Evolutionary conservation across 2,797 vertebrate genomes (phyloP).

Genomic region (Prunella strophiata): DNA sequence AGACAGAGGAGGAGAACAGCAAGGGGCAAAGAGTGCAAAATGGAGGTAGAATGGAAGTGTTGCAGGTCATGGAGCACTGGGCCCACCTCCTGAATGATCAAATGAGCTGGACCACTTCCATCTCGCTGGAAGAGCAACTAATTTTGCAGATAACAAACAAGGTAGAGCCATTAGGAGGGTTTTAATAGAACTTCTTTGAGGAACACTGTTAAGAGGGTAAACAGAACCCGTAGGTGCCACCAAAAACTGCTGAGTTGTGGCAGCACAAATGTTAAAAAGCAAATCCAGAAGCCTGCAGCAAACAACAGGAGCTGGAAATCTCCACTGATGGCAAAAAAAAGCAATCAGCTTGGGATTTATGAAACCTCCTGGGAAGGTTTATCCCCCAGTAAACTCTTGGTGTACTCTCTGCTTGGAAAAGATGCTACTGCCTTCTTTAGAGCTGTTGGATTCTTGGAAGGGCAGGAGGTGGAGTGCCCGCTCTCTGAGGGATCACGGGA

Average conservation of each 20-base stretch:
- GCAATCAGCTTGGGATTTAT: neutral
- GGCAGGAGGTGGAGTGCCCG: neutral
- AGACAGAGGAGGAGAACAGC: neutral
- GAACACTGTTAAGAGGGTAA: constrained; percentile 1
- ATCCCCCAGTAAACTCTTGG: neutral
- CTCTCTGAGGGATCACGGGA: rapidly evolving
- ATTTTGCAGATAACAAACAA: constrained; percentile 1
- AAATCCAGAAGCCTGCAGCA: neutral
- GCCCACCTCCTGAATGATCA: neutral
- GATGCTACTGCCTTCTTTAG: neutral
- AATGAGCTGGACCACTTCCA: neutral
- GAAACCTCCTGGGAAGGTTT: neutral
- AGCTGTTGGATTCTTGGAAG: neutral
- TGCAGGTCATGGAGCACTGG: neutral
- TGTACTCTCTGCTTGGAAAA: neutral
- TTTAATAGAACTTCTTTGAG: constrained; percentile 22
- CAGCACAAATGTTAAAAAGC: neutral
- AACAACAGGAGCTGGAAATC: neutral
- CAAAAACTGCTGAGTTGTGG: neutral
- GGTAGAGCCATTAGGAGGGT: constrained; percentile 3
- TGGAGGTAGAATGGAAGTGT: neutral
- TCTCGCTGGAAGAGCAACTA: neutral
- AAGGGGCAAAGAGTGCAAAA: neutral
- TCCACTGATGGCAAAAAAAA: neutral
- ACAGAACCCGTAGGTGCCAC: neutral